Evolutionary conservation across 37 sponge, comb jelly and placozoan species (phyloP).

Genomic region (Geodia barretti): DNA sequence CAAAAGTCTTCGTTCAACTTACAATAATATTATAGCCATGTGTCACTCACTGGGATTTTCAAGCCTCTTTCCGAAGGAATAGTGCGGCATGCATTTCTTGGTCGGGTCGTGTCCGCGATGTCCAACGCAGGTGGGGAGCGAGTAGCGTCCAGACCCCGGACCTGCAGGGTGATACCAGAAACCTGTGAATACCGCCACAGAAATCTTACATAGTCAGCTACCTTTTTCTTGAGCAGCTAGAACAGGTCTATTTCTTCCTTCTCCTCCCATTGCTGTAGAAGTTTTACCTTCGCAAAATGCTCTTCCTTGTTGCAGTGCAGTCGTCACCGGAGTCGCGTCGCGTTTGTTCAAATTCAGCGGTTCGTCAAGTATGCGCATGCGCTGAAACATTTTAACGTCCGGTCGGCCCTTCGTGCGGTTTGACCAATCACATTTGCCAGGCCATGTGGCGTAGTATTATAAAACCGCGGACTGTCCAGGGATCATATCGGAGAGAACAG

Average conservation of each 20-base stretch:
- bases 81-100: constrained; percentile 82
- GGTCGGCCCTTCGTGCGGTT: neutral
- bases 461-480: neutral
- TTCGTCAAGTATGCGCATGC: constrained; percentile 11
- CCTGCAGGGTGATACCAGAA: constrained; percentile 57
- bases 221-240: constrained; percentile 94
- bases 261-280: too few species aligned
- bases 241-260: constrained; percentile 56
- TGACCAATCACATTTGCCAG: constrained; percentile 25
- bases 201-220: too few species aligned
- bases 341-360: neutral
- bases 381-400: neutral
- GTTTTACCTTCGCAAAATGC: neutral
- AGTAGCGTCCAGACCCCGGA: constrained; percentile 94
- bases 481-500: neutral
- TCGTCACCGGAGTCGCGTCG: neutral
- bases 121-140: constrained; percentile 81
- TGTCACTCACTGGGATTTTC: constrained; percentile 74
- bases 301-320: neutral
- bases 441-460: neutral
- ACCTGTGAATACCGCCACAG: too few species aligned
- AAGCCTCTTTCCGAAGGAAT: constrained; percentile 85
- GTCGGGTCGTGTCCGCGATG: constrained; percentile 83
- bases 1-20: neutral
- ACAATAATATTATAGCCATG: neutral